A percentile compares a stretch with the other conserved stretches of the same genome.
These are phyloP conservation scores for Drosophila lini DNA, from an alignment of 1,140 invertebrate genomes.

Conservation along the genomic window DNA sequence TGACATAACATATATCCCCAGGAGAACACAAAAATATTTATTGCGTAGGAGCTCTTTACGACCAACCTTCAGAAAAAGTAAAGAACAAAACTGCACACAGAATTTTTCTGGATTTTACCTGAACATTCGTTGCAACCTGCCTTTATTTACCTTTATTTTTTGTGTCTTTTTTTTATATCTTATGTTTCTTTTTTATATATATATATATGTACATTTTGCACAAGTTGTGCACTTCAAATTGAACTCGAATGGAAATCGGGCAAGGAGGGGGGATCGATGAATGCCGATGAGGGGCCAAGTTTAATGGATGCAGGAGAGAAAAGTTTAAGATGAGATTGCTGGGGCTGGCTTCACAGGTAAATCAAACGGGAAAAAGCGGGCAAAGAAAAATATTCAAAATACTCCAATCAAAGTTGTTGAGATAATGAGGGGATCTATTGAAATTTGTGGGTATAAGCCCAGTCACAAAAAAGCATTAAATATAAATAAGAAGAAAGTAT, in stretches of 20 bases:
- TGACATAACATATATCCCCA: conserved; percentile 6
- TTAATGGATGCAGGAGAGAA: conserved; percentile 44
- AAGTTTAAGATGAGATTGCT: conserved; percentile 61
- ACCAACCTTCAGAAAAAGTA: conserved; percentile 3
- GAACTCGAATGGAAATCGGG: conserved; percentile 5
- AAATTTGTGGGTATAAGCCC: neutral
- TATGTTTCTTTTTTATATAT: conserved; percentile 1
- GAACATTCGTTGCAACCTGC: neutral
- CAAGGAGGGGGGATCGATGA: neutral
- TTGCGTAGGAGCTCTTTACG: conserved; percentile 56
- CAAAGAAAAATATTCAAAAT: conserved; percentile 15
- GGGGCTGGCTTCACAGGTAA: conserved; percentile 10
- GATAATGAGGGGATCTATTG: conserved; percentile 44
- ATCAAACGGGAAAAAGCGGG: conserved; percentile 14
- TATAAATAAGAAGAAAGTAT: neutral
- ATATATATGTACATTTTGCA: conserved; percentile 29
- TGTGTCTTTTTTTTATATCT: neutral
- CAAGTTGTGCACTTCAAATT: conserved; percentile 54
- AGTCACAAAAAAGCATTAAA: neutral
- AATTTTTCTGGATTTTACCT: conserved; percentile 38
- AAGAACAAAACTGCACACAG: conserved; percentile 43
- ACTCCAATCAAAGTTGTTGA: conserved; percentile 24
- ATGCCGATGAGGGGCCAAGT: conserved; percentile 24
- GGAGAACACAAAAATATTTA: conserved; percentile 57
- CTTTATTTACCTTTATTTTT: conserved; percentile 25